Evolutionary conservation across 2,797 vertebrate species (phyloP).

Genomic region (Mormyrops attenuatus): DNA sequence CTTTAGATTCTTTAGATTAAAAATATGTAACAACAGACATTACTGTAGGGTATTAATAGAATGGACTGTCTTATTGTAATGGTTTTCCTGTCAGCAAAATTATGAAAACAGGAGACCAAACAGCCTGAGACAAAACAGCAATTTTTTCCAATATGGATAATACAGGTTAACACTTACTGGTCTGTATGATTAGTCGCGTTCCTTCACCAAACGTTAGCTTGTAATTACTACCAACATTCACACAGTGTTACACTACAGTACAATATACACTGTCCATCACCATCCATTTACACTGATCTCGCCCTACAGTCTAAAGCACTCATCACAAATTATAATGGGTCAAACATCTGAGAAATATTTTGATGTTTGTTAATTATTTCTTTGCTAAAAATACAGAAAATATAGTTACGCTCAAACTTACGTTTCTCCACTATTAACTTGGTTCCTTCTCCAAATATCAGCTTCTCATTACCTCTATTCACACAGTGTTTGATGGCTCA

Average conservation of each 20-base stretch:
- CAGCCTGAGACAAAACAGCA: neutral
- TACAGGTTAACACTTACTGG: conserved; percentile 30
- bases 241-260: conserved; percentile 35
- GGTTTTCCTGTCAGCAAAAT: neutral
- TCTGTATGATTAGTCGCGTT: neutral
- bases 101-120: neutral
- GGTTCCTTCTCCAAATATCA: neutral
- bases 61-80: neutral
- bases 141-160: neutral
- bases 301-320: neutral
- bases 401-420: neutral
- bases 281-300: neutral
- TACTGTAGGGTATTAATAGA: neutral
- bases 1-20: neutral
- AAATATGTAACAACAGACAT: neutral
- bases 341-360: too few relatives aligned
- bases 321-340: too few relatives aligned
- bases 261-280: conserved; percentile 1
- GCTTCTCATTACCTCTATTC: neutral
- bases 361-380: neutral
- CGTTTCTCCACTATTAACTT: neutral
- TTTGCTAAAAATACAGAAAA: neutral
- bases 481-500: neutral
- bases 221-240: conserved; percentile 33
- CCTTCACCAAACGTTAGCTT: conserved; percentile 17